Evolutionary conservation across 2,888 invertebrate genomes (phyloP).

Genomic region (Brassicogethes aeneus): DNA sequence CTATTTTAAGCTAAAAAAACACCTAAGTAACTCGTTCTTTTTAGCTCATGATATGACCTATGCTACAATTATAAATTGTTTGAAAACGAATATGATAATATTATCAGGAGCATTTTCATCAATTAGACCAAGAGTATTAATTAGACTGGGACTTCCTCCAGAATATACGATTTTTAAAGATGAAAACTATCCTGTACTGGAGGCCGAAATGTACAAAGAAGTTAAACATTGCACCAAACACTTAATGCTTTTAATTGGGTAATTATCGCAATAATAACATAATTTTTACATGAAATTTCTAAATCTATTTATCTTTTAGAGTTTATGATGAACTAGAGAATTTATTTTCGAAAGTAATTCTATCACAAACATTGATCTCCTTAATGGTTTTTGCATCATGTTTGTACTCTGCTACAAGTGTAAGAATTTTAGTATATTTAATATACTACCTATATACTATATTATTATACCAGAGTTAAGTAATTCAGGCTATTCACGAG

Average conservation of each 20-base stretch:
- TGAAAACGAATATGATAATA: background rate
- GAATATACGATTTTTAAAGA: conserved; percentile 3
- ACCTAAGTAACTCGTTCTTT: background rate
- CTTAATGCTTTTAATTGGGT: conserved; percentile 5
- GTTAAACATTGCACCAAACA: conserved; percentile 3
- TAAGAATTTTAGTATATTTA: no score
- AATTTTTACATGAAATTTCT: no score
- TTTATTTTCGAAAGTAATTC: background rate
- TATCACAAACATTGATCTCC: background rate
- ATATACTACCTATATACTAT: no score
- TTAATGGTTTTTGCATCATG: background rate
- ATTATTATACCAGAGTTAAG: no score
- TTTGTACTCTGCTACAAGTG: background rate
- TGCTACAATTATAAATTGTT: background rate
- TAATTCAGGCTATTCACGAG: no score
- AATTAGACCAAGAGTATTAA: conserved; percentile 3
- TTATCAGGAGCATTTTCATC: background rate
- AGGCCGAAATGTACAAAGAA: conserved; percentile 5
- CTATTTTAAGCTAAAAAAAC: no score
- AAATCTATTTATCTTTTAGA: no score
- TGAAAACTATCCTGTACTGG: conserved; percentile 6
- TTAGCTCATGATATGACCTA: background rate
- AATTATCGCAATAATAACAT: background rate
- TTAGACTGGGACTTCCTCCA: conserved; percentile 1
- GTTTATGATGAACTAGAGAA: background rate